These are phyloP conservation scores for Grapholita molesta DNA, from an alignment of 1,140 invertebrate species.

Conservation along the genomic window DNA sequence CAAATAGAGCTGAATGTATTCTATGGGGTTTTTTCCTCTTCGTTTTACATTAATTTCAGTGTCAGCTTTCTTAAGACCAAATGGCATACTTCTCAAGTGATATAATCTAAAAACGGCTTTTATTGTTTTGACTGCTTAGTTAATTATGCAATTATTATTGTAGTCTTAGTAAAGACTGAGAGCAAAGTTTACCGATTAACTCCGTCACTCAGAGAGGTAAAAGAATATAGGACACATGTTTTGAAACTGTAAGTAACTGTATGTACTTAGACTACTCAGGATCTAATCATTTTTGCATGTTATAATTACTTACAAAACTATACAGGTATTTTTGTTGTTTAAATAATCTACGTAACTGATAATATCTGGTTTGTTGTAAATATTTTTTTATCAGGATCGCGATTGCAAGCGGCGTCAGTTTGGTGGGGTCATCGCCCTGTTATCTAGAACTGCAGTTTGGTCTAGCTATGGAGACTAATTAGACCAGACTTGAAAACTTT, in stretches of 20 bases:
- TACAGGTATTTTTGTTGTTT: neutral
- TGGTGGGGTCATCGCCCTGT: constrained; percentile 18
- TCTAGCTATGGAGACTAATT: neutral
- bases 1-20: too few species aligned
- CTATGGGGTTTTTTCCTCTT: too few species aligned
- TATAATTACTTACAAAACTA: neutral
- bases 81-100: neutral
- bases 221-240: too few species aligned
- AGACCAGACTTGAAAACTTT: neutral
- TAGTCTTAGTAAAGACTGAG: too few species aligned
- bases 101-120: neutral
- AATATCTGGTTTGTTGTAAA: neutral
- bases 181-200: too few species aligned
- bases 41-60: too few species aligned
- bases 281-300: too few species aligned
- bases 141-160: too few species aligned
- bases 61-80: neutral
- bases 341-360: neutral
- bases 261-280: too few species aligned
- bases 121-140: too few species aligned
- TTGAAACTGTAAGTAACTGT: too few species aligned
- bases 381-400: neutral
- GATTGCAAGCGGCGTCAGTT: constrained; percentile 16
- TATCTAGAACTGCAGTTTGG: constrained; percentile 5
- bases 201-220: too few species aligned